A percentile compares a stretch with the other conserved stretches of the same genome.
Evolutionary conservation across 2,113 vertebrate genomes (phyloP).

Genomic region (Aramus guarauna): DNA sequence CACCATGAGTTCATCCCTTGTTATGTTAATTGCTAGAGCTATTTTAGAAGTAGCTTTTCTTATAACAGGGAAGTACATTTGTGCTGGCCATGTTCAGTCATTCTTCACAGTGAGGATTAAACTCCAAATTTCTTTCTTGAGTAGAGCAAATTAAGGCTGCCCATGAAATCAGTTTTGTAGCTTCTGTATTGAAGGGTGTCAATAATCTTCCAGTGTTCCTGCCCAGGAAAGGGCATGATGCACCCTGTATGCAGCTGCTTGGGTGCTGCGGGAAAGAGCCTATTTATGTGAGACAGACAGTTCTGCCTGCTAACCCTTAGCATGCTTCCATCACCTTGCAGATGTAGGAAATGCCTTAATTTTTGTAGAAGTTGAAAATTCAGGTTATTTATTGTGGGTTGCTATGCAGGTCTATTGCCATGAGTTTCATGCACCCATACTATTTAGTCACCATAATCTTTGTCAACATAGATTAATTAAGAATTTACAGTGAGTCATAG

Average conservation of each 20-base stretch:
- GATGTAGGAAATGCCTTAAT: neutral
- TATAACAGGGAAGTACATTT: neutral
- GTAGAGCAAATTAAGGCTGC: neutral
- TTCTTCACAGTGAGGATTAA: neutral
- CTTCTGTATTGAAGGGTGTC: neutral
- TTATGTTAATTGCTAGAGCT: constrained; percentile 43
- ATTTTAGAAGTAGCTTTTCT: constrained; percentile 30
- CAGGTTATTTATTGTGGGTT: neutral
- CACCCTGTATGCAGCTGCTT: neutral
- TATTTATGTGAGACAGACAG: neutral
- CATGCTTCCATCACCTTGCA: neutral
- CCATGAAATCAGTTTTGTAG: neutral
- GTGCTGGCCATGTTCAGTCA: neutral
- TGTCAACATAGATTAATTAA: constrained; percentile 2
- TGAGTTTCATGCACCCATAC: neutral
- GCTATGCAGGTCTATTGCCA: neutral
- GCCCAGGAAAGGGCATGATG: neutral
- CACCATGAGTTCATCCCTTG: constrained; percentile 10
- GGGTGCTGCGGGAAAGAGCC: neutral
- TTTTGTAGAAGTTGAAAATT: neutral
- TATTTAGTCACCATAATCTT: neutral
- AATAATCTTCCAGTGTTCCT: neutral
- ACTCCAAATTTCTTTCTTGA: neutral
- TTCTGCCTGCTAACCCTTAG: neutral
- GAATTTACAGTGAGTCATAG: neutral